phyloP scores from a whole-genome alignment of 2,113 vertebrate species.

The Lampris megalopsis region DNA sequence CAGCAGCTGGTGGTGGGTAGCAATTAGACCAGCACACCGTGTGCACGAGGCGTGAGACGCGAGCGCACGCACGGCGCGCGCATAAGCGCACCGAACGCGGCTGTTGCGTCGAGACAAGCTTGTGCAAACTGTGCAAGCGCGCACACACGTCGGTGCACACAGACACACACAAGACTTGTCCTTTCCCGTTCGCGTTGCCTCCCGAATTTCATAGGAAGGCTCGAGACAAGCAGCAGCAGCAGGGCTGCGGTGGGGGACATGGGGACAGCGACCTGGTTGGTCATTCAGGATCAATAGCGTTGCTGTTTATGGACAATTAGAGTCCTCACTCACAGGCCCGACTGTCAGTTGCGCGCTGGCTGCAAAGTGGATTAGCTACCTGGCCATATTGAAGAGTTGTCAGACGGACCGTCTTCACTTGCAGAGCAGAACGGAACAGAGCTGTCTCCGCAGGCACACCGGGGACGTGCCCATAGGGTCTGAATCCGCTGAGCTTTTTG shows the following conservation, averaged over 20 bases:
- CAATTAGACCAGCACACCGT: not conserved
- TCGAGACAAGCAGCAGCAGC: conserved; percentile 36
- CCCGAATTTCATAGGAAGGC: conserved; percentile 20
- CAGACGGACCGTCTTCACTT: conserved; percentile 11
- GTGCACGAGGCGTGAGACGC: too few relatives aligned
- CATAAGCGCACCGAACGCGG: not conserved
- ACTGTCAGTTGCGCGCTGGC: not conserved
- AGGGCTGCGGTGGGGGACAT: conserved; percentile 42
- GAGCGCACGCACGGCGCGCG: not conserved
- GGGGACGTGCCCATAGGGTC: not conserved
- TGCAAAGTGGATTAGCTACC: conserved; percentile 24
- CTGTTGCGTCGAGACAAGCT: not conserved
- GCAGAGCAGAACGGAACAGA: conserved; percentile 9
- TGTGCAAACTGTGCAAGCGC: not conserved
- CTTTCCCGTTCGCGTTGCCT: not conserved
- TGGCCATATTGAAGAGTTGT: conserved; percentile 18
- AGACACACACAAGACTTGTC: conserved; percentile 2
- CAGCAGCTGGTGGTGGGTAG: conserved; percentile 2
- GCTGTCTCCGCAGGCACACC: not conserved
- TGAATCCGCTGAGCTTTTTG: not conserved
- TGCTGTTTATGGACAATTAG: conserved; percentile 53
- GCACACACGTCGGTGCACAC: conserved; percentile 27
- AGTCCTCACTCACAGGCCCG: conserved; percentile 16
- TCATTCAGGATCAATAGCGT: conserved; percentile 57
- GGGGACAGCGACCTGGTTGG: conserved; percentile 50